Evolutionary conservation across 1,140 invertebrate species (phyloP), one percentile per base, ranked within the genome.

Genomic region (Papilio glaucus): DNA sequence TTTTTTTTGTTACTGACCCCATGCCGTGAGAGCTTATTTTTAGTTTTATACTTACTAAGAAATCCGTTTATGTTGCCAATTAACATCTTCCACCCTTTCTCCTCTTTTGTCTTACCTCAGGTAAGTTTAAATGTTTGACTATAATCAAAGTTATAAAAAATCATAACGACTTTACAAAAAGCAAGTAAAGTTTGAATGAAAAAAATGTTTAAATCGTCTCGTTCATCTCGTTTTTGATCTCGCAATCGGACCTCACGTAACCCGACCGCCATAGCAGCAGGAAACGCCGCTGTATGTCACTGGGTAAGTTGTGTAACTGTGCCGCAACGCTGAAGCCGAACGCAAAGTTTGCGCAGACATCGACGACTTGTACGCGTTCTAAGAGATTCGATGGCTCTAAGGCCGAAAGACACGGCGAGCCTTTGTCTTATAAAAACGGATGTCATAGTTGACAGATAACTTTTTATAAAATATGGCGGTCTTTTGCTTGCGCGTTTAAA

Each of bases 221-320:
- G 49, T 57, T 57, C 60, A 62, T 29, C 60, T 37, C 26, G 60
- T 62, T 57, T 62, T 62, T 37, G 62, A 65, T 65, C 15, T 65
- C 62, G 62, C 62, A 65, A 65, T 65, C 26, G 29, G 8, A 65
- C 18, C 15, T 65, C 62, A 65, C 62, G 62, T 65, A 65, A 65
- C 61, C 60, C 62, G 37, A 41, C 29, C 62, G 62, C 33, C 37
- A 61, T 37, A 9, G 29, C 62, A 65, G 62, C 62, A 65, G 62
- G 62, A 65, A 65, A 39, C 62, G n/a, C n/a, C 62, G 62, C 62
- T 65, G 62, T 65, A 65, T 65, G 62, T 65, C 62, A 65, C 62
- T 65, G 21, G 62, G 62, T 65, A 65, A 65, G 62, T 65, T 65
- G 62, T 39, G 62, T 39, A 65, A 65, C 37, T 9, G 33, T 65